Evolutionary conservation across 2,113 vertebrate genomes (phyloP), one percentile per base, ranked within the genome.

Genomic region (Plecotus auritus): DNA sequence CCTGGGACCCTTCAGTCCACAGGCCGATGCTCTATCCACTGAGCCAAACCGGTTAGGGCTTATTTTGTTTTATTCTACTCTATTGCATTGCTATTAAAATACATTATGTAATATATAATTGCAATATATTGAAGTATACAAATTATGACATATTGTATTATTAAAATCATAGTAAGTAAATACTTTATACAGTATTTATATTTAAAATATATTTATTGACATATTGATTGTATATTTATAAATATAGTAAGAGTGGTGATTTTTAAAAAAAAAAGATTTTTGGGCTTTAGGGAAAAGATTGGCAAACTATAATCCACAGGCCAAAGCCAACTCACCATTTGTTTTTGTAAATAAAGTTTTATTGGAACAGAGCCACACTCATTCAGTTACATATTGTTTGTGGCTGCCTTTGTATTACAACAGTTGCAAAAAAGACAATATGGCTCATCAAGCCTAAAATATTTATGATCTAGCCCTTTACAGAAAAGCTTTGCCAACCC

Each of bases 301-400:
- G n/a, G 37, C 9, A 66, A 61, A 73, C 45, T 76, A 28, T 42
- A 4, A 4, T 85, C 14, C 35, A 7, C 3, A 73, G 40, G 20
- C 16, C 17, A 89, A 95, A 87, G 32, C 9, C 47, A 59, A 12
- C 56, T 51, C 11, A 56, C 37, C 10, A 47, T 59, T 77, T 93
- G 37, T 76, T 88, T 85, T 66, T 45, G 7, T 80, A 80, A 96
- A 81, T 81, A 85, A 78, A 90, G 37, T 85, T 97, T 92, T 87
- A 67, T 69, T 54, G 9, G 56, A 90, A 82, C 30, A 37, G 0
- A 20, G 18, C 47, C 37, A 69, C 9, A 8, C 26, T 74, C 7
- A 23, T 42, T 64, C 42, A 76, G 54, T 96, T 91, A 35, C 69
- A 80, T 56, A 40, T 18, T 3, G 0, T 56, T 49, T 84, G 30